Evolutionary conservation across 2,113 vertebrate species (phyloP).

Genomic region (Brachyistius frenatus): DNA sequence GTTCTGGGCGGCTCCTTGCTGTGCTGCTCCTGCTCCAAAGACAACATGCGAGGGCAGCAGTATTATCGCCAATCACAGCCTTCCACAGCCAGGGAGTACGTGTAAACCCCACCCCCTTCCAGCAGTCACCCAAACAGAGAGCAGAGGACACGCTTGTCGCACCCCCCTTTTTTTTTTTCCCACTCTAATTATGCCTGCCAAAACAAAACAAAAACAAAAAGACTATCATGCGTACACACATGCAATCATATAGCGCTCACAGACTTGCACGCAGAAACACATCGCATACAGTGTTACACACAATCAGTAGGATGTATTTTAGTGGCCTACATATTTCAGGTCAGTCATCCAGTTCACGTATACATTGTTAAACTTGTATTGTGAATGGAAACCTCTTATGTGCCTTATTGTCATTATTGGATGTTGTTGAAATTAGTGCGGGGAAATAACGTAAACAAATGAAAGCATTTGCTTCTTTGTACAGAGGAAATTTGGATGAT

Average conservation of each 20-base stretch:
- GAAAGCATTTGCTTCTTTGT: not conserved
- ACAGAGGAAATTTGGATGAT: conserved; percentile 2
- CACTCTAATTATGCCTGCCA: conserved; percentile 48
- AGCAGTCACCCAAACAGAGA: conserved; percentile 76
- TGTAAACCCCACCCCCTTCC: conserved; percentile 84
- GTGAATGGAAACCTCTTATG: conserved; percentile 5
- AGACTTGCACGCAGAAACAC: conserved; percentile 4
- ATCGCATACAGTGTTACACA: not conserved
- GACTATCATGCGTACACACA: conserved; percentile 31
- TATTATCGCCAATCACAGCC: conserved; percentile 91
- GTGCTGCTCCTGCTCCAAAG: conserved; percentile 93
- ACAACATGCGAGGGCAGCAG: conserved; percentile 87
- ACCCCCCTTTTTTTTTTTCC: not conserved
- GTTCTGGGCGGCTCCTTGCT: conserved; percentile 93
- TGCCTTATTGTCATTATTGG: conserved; percentile 14
- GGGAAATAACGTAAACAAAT: not conserved
- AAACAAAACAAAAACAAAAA: conserved; percentile 17
- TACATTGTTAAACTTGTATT: conserved; percentile 7
- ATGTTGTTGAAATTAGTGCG: not conserved
- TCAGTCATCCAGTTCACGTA: not conserved
- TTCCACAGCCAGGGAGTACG: conserved; percentile 92
- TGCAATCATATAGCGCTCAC: conserved; percentile 2
- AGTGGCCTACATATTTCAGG: not conserved
- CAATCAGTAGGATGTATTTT: conserved; percentile 8
- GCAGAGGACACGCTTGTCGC: conserved; percentile 72